Evolutionary conservation across 2,888 invertebrate species (phyloP), one percentile per base, ranked within the genome.

Genomic region (Ecdyonurus torrentis): DNA sequence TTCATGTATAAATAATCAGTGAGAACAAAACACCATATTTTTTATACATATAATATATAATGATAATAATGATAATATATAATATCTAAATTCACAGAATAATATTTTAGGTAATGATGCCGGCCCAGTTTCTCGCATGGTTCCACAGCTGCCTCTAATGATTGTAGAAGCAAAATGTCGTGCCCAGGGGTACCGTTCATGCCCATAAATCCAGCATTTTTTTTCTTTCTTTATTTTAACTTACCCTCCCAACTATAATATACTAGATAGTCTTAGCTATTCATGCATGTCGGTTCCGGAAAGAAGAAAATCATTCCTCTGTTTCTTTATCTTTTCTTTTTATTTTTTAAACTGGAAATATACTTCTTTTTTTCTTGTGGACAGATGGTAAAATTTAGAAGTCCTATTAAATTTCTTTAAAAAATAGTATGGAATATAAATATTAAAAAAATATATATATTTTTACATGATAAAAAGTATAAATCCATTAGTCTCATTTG

Each of bases 401-500:
- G 37, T 37, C 37, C 5, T 37, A 37, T 37, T 10, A 37, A 37
- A 37, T 10, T 37, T 15, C 15, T 37, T 37, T 37, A 10, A 37
- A 37, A 37, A 37, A 15, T 5, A 37, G 15, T 10, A 37, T 5
- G 15, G 37, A 37, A 37, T 10, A 15, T n/a, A n/a, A n/a, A n/a
- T n/a, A n/a, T n/a, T n/a, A n/a, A n/a, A n/a, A n/a, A n/a, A n/a
- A 37, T 10, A 37, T 10, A 5, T 37, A 37, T 37, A 37, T 37
- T 37, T 55, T 55, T 55, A 18, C 10, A 7, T 20, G 55, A 55
- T 55, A n/a, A 55, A 55, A 55, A 55, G 5, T 10, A 10, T 55
- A 55, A 55, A 55, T 55, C 55, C 55, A 55, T 55, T 55, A 55
- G 55, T 55, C 55, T 55, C 55, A 55, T 55, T 55, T n/a, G 7